Percentiles rank a stretch among this genome's conserved stretches.
Evolutionary conservation across 2,797 vertebrate species (phyloP).

Genomic region (Acrossocheilus fasciatus): DNA sequence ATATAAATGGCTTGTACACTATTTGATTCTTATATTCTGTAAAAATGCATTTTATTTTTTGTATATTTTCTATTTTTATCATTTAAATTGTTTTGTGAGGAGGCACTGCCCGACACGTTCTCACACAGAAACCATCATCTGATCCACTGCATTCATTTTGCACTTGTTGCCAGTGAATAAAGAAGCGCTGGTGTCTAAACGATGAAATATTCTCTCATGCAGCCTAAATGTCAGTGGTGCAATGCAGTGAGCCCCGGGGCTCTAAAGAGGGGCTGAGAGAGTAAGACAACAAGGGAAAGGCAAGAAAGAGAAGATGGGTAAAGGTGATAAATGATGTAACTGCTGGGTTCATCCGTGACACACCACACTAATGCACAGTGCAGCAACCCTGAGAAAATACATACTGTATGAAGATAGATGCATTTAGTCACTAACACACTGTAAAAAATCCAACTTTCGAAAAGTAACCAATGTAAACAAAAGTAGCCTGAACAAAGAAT

Average conservation of each 20-base stretch:
- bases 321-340: slow-evolving; percentile 40
- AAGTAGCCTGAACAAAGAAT: too few species aligned
- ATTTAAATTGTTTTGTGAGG: neutral
- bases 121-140: neutral
- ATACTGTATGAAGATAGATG: neutral
- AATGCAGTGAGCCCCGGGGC: slow-evolving; percentile 29
- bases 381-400: slow-evolving; percentile 2
- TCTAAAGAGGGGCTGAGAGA: neutral
- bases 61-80: neutral
- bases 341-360: neutral
- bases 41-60: neutral
- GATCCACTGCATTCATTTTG: neutral
- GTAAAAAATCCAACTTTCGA: too few species aligned
- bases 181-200: neutral
- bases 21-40: neutral
- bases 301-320: slow-evolving; percentile 15
- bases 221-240: slow-evolving; percentile 37
- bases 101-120: neutral
- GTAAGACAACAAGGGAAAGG: neutral
- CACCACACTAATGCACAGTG: neutral
- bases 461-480: too few species aligned
- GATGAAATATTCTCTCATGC: slow-evolving; percentile 28
- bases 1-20: neutral
- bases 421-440: slow-evolving; percentile 13
- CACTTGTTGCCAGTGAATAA: slow-evolving; percentile 23